These are phyloP conservation scores for Perizoma affinitatum DNA, from an alignment of 2,888 invertebrate genomes.

Conservation along the genomic window DNA sequence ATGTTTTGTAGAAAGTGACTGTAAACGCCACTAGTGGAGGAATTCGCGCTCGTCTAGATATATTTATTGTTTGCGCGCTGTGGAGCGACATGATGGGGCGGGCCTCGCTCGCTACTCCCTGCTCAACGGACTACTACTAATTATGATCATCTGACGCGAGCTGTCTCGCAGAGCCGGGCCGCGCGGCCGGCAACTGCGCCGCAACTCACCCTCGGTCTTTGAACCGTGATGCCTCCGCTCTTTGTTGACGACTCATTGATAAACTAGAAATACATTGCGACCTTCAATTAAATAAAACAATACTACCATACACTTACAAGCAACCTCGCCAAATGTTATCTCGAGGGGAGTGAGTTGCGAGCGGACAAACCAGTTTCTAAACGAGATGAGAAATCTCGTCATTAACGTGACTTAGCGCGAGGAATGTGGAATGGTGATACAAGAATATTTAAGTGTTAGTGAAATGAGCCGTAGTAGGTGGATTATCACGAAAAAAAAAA, in stretches of 20 bases:
- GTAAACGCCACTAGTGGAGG: constrained; percentile 15
- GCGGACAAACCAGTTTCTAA: too few species aligned
- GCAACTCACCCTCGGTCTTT: constrained; percentile 63
- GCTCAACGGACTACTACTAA: constrained; percentile 43
- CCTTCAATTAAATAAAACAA: background rate
- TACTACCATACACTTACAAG: constrained; percentile 1
- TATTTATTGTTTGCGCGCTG: constrained; percentile 27
- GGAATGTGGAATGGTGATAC: too few species aligned
- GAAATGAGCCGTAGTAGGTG: too few species aligned
- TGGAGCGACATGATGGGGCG: constrained; percentile 26
- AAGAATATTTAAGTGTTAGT: too few species aligned
- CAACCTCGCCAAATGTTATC: constrained; percentile 11
- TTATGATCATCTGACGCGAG: constrained; percentile 47
- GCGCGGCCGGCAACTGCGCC: constrained; percentile 39
- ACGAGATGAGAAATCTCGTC: too few species aligned
- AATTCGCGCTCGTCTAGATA: constrained; percentile 19
- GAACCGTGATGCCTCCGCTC: constrained; percentile 56
- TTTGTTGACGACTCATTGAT: constrained; percentile 52
- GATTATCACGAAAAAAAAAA: too few species aligned
- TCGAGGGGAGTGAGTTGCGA: background rate
- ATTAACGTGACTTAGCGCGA: too few species aligned
- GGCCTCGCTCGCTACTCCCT: constrained; percentile 31
- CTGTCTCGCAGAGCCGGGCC: constrained; percentile 30
- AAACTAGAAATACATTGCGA: constrained; percentile 49
- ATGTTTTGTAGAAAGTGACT: constrained; percentile 16